These are phyloP conservation scores for Agrotis ipsilon DNA, from an alignment of 2,888 invertebrate genomes.

Conservation along the genomic window DNA sequence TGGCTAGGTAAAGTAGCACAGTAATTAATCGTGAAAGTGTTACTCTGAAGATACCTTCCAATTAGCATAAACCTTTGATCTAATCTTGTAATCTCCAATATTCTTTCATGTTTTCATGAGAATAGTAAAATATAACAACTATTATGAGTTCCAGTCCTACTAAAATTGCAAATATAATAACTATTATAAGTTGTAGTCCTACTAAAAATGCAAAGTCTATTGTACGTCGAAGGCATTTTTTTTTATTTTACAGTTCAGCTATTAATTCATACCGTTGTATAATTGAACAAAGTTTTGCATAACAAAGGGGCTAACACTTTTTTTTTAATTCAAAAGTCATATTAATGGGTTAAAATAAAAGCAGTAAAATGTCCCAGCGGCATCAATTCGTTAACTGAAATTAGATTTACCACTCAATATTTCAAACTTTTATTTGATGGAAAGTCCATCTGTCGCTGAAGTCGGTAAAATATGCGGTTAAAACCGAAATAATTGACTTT, in stretches of 20 bases:
- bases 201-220: neutral
- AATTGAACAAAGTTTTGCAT: conserved; percentile 28
- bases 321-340: conserved; percentile 44
- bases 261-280: conserved; percentile 7
- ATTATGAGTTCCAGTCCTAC: no score
- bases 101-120: neutral
- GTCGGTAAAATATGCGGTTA: conserved; percentile 66
- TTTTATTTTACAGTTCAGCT: neutral
- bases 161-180: no score
- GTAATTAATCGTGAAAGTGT: neutral
- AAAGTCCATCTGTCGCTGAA: conserved; percentile 68
- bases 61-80: no score
- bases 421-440: conserved; percentile 74
- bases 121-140: no score
- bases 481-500: conserved; percentile 69
- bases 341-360: conserved; percentile 51
- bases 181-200: neutral
- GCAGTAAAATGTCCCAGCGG: conserved; percentile 35
- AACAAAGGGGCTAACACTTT: conserved; percentile 22
- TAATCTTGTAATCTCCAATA: neutral
- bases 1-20: neutral
- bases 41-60: neutral
- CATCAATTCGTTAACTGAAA: conserved; percentile 69
- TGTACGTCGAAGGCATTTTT: neutral
- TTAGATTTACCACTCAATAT: conserved; percentile 76